Evolutionary conservation across 2,797 vertebrate genomes (phyloP).

Genomic region (Clamator glandarius): DNA sequence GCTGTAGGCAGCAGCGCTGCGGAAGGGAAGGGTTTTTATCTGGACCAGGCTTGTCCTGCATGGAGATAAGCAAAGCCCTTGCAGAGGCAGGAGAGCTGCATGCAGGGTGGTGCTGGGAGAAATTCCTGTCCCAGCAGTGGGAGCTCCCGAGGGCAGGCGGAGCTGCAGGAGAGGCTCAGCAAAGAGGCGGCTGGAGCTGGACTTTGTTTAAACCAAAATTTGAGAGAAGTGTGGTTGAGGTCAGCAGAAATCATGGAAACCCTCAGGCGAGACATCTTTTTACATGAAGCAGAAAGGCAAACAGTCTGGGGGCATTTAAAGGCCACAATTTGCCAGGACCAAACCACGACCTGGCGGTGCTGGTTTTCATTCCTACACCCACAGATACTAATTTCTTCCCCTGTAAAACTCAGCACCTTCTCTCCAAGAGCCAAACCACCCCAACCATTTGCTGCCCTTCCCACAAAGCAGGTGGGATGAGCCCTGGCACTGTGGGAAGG

Average conservation of each 20-base stretch:
- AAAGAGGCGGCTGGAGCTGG: neutral
- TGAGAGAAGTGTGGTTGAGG: neutral
- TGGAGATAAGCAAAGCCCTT: neutral
- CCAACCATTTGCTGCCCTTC: neutral
- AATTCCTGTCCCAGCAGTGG: neutral
- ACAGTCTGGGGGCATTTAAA: neutral
- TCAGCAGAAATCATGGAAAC: neutral
- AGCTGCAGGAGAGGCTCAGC: neutral
- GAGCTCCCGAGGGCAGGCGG: accelerated
- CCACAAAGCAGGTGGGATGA: neutral
- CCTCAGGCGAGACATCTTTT: neutral
- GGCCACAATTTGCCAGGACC: neutral
- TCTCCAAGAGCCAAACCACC: neutral
- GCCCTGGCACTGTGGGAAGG: accelerated
- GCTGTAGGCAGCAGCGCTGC: neutral
- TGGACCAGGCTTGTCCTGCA: neutral
- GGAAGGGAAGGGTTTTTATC: neutral
- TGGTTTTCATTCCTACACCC: neutral
- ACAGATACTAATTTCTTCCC: neutral
- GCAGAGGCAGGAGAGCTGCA: accelerated
- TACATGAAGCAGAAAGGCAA: neutral
- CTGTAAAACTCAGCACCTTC: neutral
- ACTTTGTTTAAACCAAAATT: neutral
- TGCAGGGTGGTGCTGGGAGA: neutral
- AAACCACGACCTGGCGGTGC: neutral